phyloP scores from a whole-genome alignment of 2,888 invertebrate genomes.

The Orthosia incerta region DNA sequence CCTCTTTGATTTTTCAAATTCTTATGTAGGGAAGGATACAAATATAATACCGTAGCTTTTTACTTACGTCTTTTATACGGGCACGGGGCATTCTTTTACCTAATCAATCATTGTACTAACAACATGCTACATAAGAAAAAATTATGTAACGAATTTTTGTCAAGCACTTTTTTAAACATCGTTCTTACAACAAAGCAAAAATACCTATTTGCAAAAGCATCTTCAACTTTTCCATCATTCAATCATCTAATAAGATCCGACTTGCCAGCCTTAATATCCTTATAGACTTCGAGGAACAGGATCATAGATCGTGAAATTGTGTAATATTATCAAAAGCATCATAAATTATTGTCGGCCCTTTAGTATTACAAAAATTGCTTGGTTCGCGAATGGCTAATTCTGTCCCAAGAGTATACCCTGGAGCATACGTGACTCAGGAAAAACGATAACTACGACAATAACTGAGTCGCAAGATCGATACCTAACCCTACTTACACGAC shows the following conservation, averaged over 20 bases:
- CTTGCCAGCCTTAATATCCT: constrained; percentile 60
- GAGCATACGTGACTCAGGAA: constrained; percentile 65
- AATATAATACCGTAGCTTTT: constrained; percentile 29
- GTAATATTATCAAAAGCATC: constrained; percentile 66
- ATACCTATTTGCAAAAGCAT: constrained; percentile 54
- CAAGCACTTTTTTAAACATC: constrained; percentile 42
- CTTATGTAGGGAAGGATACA: constrained; percentile 2
- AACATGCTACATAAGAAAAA: constrained; percentile 32
- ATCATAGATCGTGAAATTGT: constrained; percentile 64
- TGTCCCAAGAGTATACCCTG: constrained; percentile 66
- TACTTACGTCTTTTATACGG: constrained; percentile 12
- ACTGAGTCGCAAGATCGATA: constrained; percentile 60
- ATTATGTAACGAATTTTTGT: constrained; percentile 31
- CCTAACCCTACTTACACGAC: constrained; percentile 59
- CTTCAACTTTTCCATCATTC: constrained; percentile 56
- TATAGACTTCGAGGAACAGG: constrained; percentile 59
- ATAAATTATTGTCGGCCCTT: constrained; percentile 66
- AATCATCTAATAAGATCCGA: constrained; percentile 60
- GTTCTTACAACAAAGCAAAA: constrained; percentile 54
- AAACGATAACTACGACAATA: constrained; percentile 65
- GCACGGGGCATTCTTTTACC: constrained; percentile 27
- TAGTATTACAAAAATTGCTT: constrained; percentile 72
- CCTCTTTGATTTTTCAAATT: constrained; percentile 21
- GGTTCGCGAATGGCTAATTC: constrained; percentile 71
- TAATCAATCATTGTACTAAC: constrained; percentile 46